Evolutionary conservation across 2,888 invertebrate species (phyloP), one percentile per base, ranked within the genome.

Genomic region (Dichetophora obliterata): DNA sequence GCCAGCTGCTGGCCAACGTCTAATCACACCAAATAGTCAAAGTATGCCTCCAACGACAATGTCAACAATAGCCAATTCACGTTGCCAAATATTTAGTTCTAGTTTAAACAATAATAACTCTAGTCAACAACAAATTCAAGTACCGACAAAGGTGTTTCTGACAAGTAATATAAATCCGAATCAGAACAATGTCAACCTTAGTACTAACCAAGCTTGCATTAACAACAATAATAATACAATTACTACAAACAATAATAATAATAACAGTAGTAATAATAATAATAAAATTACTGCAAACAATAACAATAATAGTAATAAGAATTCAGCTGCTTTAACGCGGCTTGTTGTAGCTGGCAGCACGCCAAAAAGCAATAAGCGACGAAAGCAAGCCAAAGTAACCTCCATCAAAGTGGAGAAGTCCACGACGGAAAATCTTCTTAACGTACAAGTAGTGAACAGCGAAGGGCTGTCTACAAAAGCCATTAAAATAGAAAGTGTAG

Each of bases 401-500:
- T 73, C 76, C 63, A 80, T 76, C 69, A 82, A 82, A 65, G 24
- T 76, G 50, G 82, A 82, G 65, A 73, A 71, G 16, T 66, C 63
- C 76, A 54, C 63, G 61, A 31, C 75, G 16, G 72, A 68, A 59
- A 70, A 34, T n/a, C 80, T 78, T 72, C 80, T 74, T 59, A 84
- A 75, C 78, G 84, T 86, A 78, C 84, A 86, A 75, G 85, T 86
- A 68, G 83, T 84, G 43, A 84, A 87, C 77, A 83, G 37, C 27
- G 71, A 75, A 11, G 61, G 74, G 16, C 69, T 84, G 77, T 82
- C 84, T 9, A 50, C 82, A 24, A 86, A 86, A 80, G 80, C 82
- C 37, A 87, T 88, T 77, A 88, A 88, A 81, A 63, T 85, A 77
- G 88, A 88, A 82, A 83, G 84, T 72, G 78, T 82, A 77, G 86